Evolutionary conservation across 1,140 invertebrate genomes (phyloP), one percentile per base, ranked within the genome.

Genomic region (Anastatus disparis): DNA sequence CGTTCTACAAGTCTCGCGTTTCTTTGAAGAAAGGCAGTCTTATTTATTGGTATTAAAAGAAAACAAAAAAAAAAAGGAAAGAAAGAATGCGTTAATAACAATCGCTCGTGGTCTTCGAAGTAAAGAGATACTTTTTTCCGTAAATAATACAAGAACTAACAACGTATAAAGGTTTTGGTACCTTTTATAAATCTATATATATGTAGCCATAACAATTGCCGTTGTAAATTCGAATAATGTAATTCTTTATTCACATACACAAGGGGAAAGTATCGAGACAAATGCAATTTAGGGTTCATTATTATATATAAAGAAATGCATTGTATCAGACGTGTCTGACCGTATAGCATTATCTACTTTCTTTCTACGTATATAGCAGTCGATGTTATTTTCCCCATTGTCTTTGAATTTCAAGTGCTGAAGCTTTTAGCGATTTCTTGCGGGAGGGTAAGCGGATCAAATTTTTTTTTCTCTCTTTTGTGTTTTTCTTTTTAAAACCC

Each of bases 351-450:
- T 70, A 70, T 63, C 46, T 55, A 17, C 68, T 63, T 52, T 9
- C 0, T 0, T 6, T 62, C 4, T 42, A 53, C 2, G 13, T 2
- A 0, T n/a, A n/a, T 10, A 13, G 42, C 3, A 35, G 31, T 50
- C 38, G 40, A 29, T 61, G 26, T 61, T 61, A 15, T 61, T 26
- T n/a, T 17, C 46, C 35, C n/a, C n/a, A n/a, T n/a, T n/a, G n/a
- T n/a, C n/a, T 50, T 53, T 69, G 31, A 61, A 9, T 3, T 24
- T 26, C 29, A 17, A 17, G 59, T 22, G 17, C 35, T 3, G 12
- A n/a, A 40, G 59, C 15, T 69, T 69, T 52, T 29, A 61, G 31
- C 15, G 48, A 52, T 52, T 69, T 44, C 35, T 69, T n/a, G n/a
- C 27, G 17, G 17, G 29, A 26, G 55, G 10, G 1, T 62, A 52